A percentile compares a stretch with the other conserved stretches of the same genome.
phyloP scores from a whole-genome alignment of 2,797 vertebrate genomes.

The Petrocephalus sullivani region DNA sequence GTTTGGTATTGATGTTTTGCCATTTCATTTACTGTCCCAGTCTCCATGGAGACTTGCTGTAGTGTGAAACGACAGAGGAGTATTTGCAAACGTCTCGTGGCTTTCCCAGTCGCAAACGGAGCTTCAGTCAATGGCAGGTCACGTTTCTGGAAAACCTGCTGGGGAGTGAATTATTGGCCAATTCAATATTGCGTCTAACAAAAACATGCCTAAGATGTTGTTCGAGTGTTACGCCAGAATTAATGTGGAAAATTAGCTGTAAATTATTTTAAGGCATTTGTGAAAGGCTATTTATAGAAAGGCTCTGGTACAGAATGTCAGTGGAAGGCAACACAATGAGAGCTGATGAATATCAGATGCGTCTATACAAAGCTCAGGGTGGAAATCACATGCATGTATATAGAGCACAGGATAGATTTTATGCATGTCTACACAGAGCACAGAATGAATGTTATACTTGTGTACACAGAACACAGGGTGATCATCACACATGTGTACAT shows the following conservation, averaged over 20 bases:
- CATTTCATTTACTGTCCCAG: not conserved
- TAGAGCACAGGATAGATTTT: not conserved
- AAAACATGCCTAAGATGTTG: not conserved
- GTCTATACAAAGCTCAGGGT: not conserved
- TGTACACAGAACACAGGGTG: not conserved
- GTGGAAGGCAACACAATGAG: not conserved
- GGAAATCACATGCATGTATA: not conserved
- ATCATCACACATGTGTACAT: not conserved
- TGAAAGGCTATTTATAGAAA: constrained; percentile 1
- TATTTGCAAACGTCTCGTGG: not conserved
- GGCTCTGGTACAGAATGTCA: not conserved
- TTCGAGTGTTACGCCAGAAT: not conserved
- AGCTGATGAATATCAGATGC: not conserved
- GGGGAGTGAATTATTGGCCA: not conserved
- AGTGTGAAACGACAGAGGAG: not conserved
- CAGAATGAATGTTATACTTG: not conserved
- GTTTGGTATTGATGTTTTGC: not conserved
- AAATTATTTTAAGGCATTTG: not conserved
- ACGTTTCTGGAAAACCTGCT: not conserved
- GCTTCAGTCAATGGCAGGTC: not conserved
- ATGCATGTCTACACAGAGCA: not conserved
- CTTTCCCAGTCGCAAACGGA: not conserved
- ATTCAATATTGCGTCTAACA: not conserved
- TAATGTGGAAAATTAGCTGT: constrained; percentile 1
- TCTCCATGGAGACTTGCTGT: not conserved